phyloP scores from a whole-genome alignment of 2,888 invertebrate species.

The Tetropium fuscum region DNA sequence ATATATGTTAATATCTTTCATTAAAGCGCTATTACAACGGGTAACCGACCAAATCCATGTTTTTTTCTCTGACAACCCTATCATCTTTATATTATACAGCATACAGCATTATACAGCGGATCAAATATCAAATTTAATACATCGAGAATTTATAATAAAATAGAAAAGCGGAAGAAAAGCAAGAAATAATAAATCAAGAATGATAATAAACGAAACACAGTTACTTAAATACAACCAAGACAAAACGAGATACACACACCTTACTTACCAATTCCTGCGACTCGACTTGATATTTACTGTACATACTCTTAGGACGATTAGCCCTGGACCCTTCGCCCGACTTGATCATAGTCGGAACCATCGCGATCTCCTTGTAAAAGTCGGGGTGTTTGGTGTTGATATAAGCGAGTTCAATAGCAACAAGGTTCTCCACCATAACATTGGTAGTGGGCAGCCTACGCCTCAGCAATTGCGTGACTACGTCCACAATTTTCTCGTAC shows the following conservation, averaged over 20 bases:
- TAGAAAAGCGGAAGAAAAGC: too few species aligned
- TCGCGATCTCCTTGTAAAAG: conserved; percentile 94
- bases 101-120: too few species aligned
- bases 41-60: too few species aligned
- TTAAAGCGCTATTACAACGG: too few species aligned
- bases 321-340: conserved; percentile 60
- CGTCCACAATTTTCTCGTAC: conserved; percentile 98
- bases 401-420: conserved; percentile 97
- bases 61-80: too few species aligned
- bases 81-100: too few species aligned
- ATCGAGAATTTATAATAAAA: too few species aligned
- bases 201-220: too few species aligned
- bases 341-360: conserved; percentile 85
- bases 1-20: too few species aligned
- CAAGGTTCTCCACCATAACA: conserved; percentile 97
- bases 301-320: conserved; percentile 62
- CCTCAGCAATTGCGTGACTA: conserved; percentile 93
- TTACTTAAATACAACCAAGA: too few species aligned
- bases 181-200: conserved; percentile 38
- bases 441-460: conserved; percentile 96
- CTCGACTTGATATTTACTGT: conserved; percentile 51
- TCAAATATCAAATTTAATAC: too few species aligned
- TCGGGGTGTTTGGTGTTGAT: conserved; percentile 99
- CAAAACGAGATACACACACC: conserved; percentile 33
- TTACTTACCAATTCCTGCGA: conserved; percentile 53